Percentiles rank a stretch among this genome's conserved stretches.
phyloP scores from a whole-genome alignment of 2,797 vertebrate genomes.

The Notoglanidium macrostoma region DNA sequence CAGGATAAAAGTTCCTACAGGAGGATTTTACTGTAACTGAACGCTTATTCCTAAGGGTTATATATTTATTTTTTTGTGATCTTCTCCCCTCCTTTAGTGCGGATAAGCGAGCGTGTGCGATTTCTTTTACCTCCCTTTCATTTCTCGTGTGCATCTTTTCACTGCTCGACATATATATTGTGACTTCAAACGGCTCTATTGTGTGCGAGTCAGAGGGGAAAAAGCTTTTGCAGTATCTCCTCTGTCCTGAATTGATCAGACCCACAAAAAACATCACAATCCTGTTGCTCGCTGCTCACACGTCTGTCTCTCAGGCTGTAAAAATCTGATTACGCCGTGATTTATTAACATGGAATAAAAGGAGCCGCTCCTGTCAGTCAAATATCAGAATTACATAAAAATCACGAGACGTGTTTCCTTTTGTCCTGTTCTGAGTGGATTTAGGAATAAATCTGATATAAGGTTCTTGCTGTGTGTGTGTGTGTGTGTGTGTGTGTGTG shows the following conservation, averaged over 20 bases:
- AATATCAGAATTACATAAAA: background rate
- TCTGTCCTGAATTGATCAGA: conserved; percentile 14
- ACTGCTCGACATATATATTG: background rate
- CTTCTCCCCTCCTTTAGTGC: background rate
- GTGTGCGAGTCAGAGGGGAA: background rate
- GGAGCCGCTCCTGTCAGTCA: background rate
- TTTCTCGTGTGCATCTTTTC: conserved; percentile 6
- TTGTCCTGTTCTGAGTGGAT: background rate
- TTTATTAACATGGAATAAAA: conserved; percentile 12
- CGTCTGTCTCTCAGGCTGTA: background rate
- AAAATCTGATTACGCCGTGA: background rate
- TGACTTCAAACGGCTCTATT: conserved; percentile 10
- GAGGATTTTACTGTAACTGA: background rate
- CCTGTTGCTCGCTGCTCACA: background rate
- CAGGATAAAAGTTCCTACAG: background rate
- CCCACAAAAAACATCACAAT: background rate
- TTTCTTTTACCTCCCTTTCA: conserved; percentile 16
- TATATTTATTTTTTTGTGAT: conserved; percentile 16
- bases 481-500: conserved; percentile 9
- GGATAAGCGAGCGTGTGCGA: conserved; percentile 2
- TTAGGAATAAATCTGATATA: background rate
- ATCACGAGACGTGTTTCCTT: background rate
- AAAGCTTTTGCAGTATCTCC: conserved; percentile 7
- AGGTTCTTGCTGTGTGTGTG: background rate
- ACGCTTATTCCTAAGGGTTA: conserved; percentile 6